Base-by-base conservation (phyloP, 2,888 invertebrate species). In the Rhamphomyia laevipes region DNA sequence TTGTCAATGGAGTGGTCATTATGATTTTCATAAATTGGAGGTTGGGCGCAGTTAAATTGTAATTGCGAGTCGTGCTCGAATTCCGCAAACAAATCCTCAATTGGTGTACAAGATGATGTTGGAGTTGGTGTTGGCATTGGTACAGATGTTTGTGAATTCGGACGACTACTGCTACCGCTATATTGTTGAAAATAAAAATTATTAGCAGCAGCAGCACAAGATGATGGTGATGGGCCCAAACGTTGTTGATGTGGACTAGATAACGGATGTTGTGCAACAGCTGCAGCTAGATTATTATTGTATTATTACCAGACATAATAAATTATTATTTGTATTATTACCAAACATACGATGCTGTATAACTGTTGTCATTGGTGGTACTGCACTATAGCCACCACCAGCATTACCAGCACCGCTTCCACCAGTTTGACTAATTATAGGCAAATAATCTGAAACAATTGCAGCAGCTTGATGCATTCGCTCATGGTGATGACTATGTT, bases 291-390 rank as follows among this genome's bases (percentile, higher is more conserved):
- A n/a, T n/a, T n/a, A n/a, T n/a, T n/a, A n/a, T n/a, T n/a, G n/a
- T n/a, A n/a, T n/a, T n/a, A n/a, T n/a, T n/a, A n/a, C n/a, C n/a
- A n/a, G n/a, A n/a, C n/a, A n/a, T n/a, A n/a, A n/a, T n/a, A n/a
- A n/a, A n/a, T n/a, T n/a, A n/a, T n/a, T n/a, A n/a, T n/a, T n/a
- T n/a, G n/a, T n/a, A n/a, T n/a, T n/a, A n/a, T n/a, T n/a, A n/a
- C n/a, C n/a, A n/a, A n/a, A 64, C 73, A 77, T 76, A 47, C 77
- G 65, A 62, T 80, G 76, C 56, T 82, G 83, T 43, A 83, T 80
- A 1, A 82, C 82, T 30, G 80, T 77, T 0, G 80, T 77, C 73
- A 81, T 80, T 10, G 81, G 77, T n/a, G 78, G 77, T n/a, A 78
- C 75, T 13, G 78, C 77, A 55, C 76, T 41, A 5, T 17, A 41